Evolutionary conservation across 2,888 invertebrate genomes (phyloP), one percentile per base, ranked within the genome.

Genomic region (Conistra vaccinii): DNA sequence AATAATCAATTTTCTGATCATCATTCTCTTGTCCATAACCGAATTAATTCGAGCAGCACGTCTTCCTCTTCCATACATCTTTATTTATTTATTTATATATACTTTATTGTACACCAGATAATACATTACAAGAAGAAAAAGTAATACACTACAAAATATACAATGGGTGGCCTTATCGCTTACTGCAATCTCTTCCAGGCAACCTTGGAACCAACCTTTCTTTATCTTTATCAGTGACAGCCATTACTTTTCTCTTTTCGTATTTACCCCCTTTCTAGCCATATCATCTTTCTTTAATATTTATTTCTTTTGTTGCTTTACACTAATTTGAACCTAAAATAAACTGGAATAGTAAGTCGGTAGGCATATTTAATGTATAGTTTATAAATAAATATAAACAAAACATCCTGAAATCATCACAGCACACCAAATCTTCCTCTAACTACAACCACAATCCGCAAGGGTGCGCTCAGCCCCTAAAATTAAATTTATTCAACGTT

Each of bases 401-500:
- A 60, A 69, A 69, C 42, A 45, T 62, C 23, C 63, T 9, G 20
- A 71, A 70, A 84, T 69, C 29, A 73, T 71, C 57, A 69, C 65
- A 71, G 42, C 39, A 57, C 63, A 48, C 75, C 53, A 72, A 80
- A 76, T 76, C 73, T 74, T 75, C 60, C 53, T 51, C 65, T 53
- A 78, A 86, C 63, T 77, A 57, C n/a, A 17, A 73, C 85, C 83
- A 17, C 85, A 77, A 82, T 69, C 73, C 66, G 55, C 62, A 61
- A 76, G 78, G 76, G 80, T 69, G 68, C 32, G 69, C 62, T 81
- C 71, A 73, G 81, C 60, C 77, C 68, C 85, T 61, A 69, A 82
- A 76, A 85, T 85, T 81, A 73, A 87, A 87, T 87, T 81, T 86
- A 83, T 84, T 79, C 84, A 75, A 85, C 91, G 89, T 94, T 94